These are phyloP conservation scores for Caiman crocodilus DNA, from an alignment of 2,797 vertebrate genomes.

Conservation along the genomic window DNA sequence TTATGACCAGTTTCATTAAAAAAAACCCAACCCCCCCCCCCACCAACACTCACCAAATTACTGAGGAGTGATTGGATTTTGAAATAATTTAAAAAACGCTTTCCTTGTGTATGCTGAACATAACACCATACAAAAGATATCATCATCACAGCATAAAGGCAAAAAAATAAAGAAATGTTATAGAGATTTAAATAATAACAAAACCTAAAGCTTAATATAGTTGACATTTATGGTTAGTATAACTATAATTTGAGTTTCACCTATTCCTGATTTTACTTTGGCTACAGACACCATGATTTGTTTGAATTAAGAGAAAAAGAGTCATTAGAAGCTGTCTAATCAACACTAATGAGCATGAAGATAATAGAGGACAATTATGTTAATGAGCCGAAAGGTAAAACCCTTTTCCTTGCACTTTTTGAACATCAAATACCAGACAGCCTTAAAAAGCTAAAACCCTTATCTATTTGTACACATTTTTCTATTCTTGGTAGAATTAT, in stretches of 20 bases:
- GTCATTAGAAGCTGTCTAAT: conserved; percentile 27
- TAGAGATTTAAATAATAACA: background rate
- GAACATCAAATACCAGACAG: background rate
- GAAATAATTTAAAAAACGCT: conserved; percentile 42
- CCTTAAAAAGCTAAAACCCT: no score
- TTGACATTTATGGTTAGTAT: background rate
- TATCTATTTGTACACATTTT: background rate
- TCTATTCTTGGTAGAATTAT: background rate
- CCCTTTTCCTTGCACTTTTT: accelerated
- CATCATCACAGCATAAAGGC: background rate
- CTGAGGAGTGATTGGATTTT: conserved; percentile 47
- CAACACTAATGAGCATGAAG: conserved; percentile 11
- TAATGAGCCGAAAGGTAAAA: conserved; percentile 25
- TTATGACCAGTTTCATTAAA: conserved; percentile 67
- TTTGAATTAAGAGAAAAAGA: conserved; percentile 25
- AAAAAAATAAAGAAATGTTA: background rate
- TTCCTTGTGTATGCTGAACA: background rate
- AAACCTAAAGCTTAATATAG: background rate
- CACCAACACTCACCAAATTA: no score
- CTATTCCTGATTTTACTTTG: background rate
- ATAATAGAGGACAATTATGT: conserved; percentile 16
- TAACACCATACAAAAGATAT: background rate
- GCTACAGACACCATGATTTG: conserved; percentile 11
- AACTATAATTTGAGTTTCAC: background rate
- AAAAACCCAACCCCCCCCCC: no score